Conservation (phyloP, 2,797 vertebrate species). For the Meriones psammophilus region DNA sequence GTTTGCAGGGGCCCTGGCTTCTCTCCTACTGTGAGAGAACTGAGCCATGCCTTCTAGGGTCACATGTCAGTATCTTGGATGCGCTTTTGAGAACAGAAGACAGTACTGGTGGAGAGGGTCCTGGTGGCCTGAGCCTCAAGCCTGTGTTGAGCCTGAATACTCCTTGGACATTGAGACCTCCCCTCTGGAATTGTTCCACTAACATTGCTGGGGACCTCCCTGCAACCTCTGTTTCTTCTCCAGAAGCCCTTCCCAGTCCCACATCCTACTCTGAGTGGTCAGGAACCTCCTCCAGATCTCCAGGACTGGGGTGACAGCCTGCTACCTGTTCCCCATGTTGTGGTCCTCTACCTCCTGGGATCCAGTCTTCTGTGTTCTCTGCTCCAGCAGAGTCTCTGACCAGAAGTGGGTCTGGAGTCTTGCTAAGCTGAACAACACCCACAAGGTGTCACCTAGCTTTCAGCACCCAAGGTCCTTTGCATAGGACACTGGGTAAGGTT, state of each 20-base stretch:
- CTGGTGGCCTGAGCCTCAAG: background rate
- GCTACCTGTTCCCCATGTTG: background rate
- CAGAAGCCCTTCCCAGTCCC: background rate
- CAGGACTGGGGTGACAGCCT: background rate
- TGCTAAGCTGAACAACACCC: background rate
- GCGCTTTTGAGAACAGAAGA: background rate
- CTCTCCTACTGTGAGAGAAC: accelerated
- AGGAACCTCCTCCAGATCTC: background rate
- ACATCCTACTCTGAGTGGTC: too few relatives aligned
- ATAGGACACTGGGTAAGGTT: accelerated
- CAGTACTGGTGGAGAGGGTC: background rate
- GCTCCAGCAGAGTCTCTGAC: background rate
- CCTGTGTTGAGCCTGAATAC: accelerated
- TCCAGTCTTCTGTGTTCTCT: background rate
- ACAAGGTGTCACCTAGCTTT: accelerated
- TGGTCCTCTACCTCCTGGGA: accelerated
- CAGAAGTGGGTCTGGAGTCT: accelerated
- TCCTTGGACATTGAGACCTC: accelerated
- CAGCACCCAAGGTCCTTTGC: background rate
- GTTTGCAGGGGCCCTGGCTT: background rate
- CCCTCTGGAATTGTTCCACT: too few relatives aligned
- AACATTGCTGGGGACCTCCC: too few relatives aligned
- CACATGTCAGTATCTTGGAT: accelerated
- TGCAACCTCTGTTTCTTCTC: too few relatives aligned
- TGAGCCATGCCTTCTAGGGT: accelerated